phyloP scores from a whole-genome alignment of 1,140 invertebrate species.

The Aporrectodea caliginosa region DNA sequence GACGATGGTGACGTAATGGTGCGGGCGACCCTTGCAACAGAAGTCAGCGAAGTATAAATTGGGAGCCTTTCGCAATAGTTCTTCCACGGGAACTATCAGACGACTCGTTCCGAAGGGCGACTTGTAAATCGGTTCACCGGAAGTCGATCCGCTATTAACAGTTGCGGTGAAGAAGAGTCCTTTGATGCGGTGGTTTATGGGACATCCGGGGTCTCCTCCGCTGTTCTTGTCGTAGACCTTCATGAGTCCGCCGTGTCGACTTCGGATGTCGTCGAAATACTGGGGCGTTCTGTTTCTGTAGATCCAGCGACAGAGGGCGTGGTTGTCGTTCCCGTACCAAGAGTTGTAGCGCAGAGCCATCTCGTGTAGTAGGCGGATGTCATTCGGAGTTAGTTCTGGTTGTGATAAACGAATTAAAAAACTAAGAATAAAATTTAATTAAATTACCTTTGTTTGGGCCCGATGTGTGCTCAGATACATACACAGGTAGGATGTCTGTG shows the following conservation, averaged over 20 bases:
- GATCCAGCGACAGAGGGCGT: background rate
- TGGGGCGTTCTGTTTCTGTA: conserved; percentile 15
- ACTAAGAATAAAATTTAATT: too few relatives aligned
- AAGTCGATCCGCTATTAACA: background rate
- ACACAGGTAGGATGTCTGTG: too few relatives aligned
- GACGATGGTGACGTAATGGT: conserved; percentile 41
- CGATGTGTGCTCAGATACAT: too few relatives aligned
- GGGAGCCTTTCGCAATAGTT: background rate
- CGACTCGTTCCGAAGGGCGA: conserved; percentile 3
- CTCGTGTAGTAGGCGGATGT: too few relatives aligned
- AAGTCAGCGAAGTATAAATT: conserved; percentile 44
- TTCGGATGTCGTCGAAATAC: conserved; percentile 12
- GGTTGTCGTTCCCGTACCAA: too few relatives aligned
- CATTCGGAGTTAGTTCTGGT: too few relatives aligned
- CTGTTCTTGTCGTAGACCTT: conserved; percentile 5
- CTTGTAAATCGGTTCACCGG: background rate
- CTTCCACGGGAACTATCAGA: background rate
- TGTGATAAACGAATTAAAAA: too few relatives aligned
- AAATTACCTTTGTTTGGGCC: too few relatives aligned
- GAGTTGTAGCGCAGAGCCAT: too few relatives aligned
- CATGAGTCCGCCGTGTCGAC: background rate
- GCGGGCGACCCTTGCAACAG: conserved; percentile 35
- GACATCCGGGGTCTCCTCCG: conserved; percentile 20
- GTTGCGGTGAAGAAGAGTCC: conserved; percentile 21
- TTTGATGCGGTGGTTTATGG: conserved; percentile 14